phyloP scores from a whole-genome alignment of 1,140 invertebrate genomes.

The Papilio machaon region DNA sequence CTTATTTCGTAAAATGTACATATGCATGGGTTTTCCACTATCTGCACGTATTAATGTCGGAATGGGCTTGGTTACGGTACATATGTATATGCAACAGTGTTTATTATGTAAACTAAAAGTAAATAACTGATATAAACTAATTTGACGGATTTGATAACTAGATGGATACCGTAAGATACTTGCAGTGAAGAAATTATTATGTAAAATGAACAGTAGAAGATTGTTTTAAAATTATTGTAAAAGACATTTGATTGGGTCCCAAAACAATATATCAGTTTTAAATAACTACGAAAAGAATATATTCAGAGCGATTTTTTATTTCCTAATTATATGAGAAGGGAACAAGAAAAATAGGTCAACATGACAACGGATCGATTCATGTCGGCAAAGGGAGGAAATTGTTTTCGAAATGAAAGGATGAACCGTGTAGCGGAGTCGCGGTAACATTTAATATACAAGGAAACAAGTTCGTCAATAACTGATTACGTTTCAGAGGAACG shows the following conservation, averaged over 20 bases:
- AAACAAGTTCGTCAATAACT: background rate
- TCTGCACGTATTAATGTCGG: slow-evolving; percentile 18
- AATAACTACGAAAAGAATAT: background rate
- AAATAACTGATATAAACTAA: background rate
- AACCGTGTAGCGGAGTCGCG: background rate
- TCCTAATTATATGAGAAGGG: slow-evolving; percentile 16
- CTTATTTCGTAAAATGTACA: slow-evolving; percentile 9
- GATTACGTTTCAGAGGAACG: slow-evolving; percentile 27
- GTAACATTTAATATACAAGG: background rate
- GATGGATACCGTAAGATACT: background rate
- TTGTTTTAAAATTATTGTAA: background rate
- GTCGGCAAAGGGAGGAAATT: background rate
- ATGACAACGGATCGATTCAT: slow-evolving; percentile 22
- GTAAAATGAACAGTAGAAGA: background rate
- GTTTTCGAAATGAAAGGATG: slow-evolving; percentile 13
- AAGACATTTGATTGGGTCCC: background rate
- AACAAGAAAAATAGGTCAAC: slow-evolving; percentile 14
- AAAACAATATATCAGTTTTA: background rate
- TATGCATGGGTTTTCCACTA: slow-evolving; percentile 15
- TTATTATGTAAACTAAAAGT: background rate
- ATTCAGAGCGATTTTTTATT: background rate
- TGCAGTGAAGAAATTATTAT: background rate
- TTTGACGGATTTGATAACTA: background rate
- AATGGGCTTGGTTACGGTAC: slow-evolving; percentile 3
- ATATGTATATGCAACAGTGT: background rate